Conservation (phyloP, 2,113 vertebrate species). For the Sylvietta virens region DNA sequence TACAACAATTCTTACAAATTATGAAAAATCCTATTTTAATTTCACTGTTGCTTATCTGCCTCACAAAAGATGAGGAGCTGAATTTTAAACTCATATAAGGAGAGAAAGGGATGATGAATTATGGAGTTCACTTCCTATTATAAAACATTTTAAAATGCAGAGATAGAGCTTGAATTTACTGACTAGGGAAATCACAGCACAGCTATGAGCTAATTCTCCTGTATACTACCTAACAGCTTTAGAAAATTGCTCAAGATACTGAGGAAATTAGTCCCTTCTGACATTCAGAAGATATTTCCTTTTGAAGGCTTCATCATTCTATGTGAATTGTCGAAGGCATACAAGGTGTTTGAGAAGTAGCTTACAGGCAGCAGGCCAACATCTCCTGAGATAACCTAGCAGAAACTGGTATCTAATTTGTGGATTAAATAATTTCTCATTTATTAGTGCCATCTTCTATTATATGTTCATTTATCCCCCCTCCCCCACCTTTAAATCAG, state of each 20-base stretch:
- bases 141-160: conserved; percentile 18
- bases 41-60: neutral
- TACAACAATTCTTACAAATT: neutral
- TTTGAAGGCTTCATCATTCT: neutral
- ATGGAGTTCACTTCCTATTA: neutral
- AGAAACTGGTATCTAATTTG: neutral
- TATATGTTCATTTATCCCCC: neutral
- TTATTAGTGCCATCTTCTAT: neutral
- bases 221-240: neutral
- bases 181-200: conserved; percentile 30
- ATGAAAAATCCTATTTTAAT: neutral
- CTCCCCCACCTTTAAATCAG: neutral
- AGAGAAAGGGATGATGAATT: neutral
- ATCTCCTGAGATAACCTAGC: neutral
- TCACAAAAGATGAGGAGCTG: neutral
- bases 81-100: neutral
- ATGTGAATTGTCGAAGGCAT: fast-evolving
- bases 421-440: neutral
- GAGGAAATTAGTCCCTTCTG: neutral
- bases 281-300: neutral
- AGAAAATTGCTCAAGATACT: neutral
- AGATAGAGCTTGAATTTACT: neutral
- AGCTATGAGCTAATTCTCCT: neutral
- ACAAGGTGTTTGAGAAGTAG: neutral
- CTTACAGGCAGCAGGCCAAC: neutral